Evolutionary conservation across 92 coral and sea anemone species (phyloP), one percentile per base, ranked within the genome.

Genomic region (Palythoa heliodiscus): DNA sequence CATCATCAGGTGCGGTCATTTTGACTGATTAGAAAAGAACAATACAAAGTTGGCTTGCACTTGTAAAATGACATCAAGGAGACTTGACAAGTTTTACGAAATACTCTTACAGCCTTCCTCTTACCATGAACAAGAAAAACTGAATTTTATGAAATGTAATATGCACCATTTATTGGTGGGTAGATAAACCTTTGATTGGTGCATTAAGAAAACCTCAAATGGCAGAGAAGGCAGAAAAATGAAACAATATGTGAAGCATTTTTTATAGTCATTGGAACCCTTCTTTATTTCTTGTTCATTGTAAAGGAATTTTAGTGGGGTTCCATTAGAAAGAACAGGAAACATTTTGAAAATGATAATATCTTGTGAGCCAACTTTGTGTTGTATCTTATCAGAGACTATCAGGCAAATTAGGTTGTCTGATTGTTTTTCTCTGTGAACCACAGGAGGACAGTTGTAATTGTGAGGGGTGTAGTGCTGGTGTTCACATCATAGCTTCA

Each of bases 391-490:
- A 55, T n/a, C 72, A 63, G 83, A 78, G 83, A 78, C n/a, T 60
- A 5, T 43, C 83, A 10, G 83, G 29, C 71, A 63, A 63, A 0
- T 55, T 11, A 55, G 19, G 70, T 77, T 58, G 83, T 60, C 83
- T 78, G 83, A 63, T 39, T 47, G 39, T 55, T 63, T 48, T 78
- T 78, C 83, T 78, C 83, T 78, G 83, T 22, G 11, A 61, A 78
- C 71, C 35, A 39, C 83, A 78, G 83, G 83, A 78, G 83, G 14
- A 40, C 55, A 20, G 72, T 61, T 78, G 83, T 78, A 40, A 78
- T 61, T 78, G 83, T 61, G 83, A 78, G 71, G 83, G 83, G 24
- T 78, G 83, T 78, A 61, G 83, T 78, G 72, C 61, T 38, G 72
- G 71, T n/a, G 39, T 25, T 78, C 61, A 71, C 83, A 17, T 5